phyloP scores from a whole-genome alignment of 2,888 invertebrate species.

The Sericinus montela region DNA sequence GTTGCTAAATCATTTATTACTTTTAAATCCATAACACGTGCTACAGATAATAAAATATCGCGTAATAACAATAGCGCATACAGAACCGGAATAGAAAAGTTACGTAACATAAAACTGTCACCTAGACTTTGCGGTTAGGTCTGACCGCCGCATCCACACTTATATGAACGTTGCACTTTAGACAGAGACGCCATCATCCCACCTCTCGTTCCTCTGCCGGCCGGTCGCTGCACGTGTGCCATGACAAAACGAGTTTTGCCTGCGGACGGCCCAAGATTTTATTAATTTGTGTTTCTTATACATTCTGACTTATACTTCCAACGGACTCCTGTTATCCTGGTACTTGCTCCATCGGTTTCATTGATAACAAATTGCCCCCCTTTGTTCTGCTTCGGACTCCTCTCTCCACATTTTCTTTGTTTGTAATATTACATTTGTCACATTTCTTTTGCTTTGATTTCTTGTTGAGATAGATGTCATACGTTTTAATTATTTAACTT shows the following conservation, averaged over 20 bases:
- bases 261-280: conserved; percentile 65
- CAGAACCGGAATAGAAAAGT: conserved; percentile 25
- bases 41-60: neutral
- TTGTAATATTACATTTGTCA: conserved; percentile 29
- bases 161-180: conserved; percentile 45
- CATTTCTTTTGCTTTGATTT: conserved; percentile 17
- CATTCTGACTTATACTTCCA: conserved; percentile 40
- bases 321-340: conserved; percentile 51
- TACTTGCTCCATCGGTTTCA: conserved; percentile 60
- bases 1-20: too few relatives aligned
- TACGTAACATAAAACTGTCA: conserved; percentile 31
- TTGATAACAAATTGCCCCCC: conserved; percentile 74
- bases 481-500: neutral
- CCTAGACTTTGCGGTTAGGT: conserved; percentile 27
- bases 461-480: conserved; percentile 8
- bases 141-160: conserved; percentile 44
- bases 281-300: conserved; percentile 73
- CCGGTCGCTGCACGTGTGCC: conserved; percentile 72
- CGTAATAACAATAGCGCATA: conserved; percentile 29
- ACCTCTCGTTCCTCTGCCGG: conserved; percentile 44
- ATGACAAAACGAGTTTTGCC: conserved; percentile 66
- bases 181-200: conserved; percentile 34
- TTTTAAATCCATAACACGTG: neutral
- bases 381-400: conserved; percentile 61
- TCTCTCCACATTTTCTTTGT: conserved; percentile 45